Evolutionary conservation across 1,140 invertebrate species (phyloP).

Genomic region (Heliothis subflexa): DNA sequence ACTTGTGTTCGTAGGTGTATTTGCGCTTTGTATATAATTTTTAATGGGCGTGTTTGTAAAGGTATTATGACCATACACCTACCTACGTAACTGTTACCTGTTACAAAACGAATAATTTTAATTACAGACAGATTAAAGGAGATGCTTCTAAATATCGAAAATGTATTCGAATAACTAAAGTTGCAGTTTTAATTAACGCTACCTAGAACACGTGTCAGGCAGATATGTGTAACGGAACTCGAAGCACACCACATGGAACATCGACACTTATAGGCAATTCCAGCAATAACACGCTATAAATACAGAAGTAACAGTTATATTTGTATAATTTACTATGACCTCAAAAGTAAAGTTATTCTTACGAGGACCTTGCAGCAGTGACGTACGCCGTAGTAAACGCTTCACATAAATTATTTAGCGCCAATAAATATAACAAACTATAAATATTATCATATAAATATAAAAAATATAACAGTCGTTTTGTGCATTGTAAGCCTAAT

Average conservation of each 20-base stretch:
- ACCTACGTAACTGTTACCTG: too few relatives aligned
- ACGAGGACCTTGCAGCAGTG: conserved; percentile 33
- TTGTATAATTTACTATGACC: conserved; percentile 37
- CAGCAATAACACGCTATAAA: conserved; percentile 8
- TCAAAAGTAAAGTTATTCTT: conserved; percentile 37
- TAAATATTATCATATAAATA: conserved; percentile 3
- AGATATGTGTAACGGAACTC: conserved; percentile 3
- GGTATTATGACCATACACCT: too few relatives aligned
- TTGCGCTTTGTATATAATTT: background rate
- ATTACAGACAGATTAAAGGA: background rate
- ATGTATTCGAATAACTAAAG: background rate
- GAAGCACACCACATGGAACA: background rate
- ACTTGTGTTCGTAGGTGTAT: background rate
- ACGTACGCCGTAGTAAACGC: conserved; percentile 36
- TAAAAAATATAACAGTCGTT: background rate
- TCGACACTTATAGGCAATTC: conserved; percentile 11
- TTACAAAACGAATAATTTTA: too few relatives aligned
- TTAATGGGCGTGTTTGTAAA: too few relatives aligned
- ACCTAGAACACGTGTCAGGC: background rate
- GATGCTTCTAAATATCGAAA: background rate
- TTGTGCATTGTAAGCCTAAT: conserved; percentile 9
- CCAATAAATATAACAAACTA: conserved; percentile 31
- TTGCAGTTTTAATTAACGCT: too few relatives aligned
- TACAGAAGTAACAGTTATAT: conserved; percentile 20
- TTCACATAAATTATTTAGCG: conserved; percentile 25